phyloP scores from a whole-genome alignment of 2,797 vertebrate genomes.

The Pipistrellus nathusii region DNA sequence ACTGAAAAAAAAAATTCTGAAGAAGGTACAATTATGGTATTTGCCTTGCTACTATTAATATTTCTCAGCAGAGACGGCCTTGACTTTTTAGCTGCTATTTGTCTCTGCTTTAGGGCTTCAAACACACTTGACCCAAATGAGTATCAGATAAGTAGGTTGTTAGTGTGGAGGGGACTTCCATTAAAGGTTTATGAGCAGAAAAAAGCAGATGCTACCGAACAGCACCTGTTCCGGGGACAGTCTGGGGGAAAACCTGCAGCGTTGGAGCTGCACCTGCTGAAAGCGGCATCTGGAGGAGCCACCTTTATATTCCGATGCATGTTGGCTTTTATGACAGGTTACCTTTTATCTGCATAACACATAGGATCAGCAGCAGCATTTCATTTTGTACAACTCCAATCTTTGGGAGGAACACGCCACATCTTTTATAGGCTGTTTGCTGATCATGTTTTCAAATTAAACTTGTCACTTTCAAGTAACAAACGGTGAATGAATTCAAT shows the following conservation, averaged over 20 bases:
- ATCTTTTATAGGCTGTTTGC: slow-evolving; percentile 3
- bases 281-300: slow-evolving; percentile 45
- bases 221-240: slow-evolving; percentile 19
- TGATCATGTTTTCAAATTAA: slow-evolving; percentile 34
- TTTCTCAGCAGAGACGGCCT: neutral
- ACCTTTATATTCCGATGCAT: neutral
- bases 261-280: slow-evolving; percentile 19
- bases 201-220: slow-evolving; percentile 62
- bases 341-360: neutral
- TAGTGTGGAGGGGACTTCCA: slow-evolving; percentile 3
- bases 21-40: neutral
- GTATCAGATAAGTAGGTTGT: neutral
- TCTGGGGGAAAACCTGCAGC: slow-evolving; percentile 15
- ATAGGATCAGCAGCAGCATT: neutral
- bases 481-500: neutral
- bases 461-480: slow-evolving; percentile 5
- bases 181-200: slow-evolving; percentile 49
- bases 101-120: neutral
- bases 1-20: neutral
- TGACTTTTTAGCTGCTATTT: neutral
- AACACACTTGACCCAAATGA: slow-evolving; percentile 41
- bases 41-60: neutral
- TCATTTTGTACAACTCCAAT: neutral
- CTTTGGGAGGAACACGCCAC: neutral
- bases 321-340: neutral